Evolutionary conservation across 1,140 invertebrate species (phyloP).

Genomic region (Drosophila pseudoananassae): DNA sequence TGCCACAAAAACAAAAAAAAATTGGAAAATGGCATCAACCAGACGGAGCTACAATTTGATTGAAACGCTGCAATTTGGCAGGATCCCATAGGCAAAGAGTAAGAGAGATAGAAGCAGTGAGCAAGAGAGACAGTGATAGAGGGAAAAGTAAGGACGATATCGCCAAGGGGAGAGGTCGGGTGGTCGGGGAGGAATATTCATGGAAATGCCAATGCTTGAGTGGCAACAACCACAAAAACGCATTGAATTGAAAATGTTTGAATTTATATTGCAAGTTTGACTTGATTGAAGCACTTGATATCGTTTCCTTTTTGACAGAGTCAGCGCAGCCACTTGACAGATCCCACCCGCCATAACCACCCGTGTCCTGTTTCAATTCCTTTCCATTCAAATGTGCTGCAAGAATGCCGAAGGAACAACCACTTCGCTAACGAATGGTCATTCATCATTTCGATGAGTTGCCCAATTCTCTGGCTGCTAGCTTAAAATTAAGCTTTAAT

Average conservation of each 20-base stretch:
- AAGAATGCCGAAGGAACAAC: constrained; percentile 11
- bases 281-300: constrained; percentile 80
- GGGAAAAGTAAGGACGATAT: constrained; percentile 3
- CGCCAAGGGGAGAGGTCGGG: not conserved
- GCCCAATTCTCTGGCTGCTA: constrained; percentile 1
- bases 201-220: constrained; percentile 65
- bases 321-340: constrained; percentile 50
- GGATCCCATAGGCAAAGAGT: not conserved
- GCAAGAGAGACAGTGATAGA: not conserved
- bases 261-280: constrained; percentile 82
- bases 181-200: constrained; percentile 65
- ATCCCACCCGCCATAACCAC: not conserved
- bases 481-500: not conserved
- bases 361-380: not conserved
- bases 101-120: not conserved
- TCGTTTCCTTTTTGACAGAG: constrained; percentile 70
- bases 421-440: constrained; percentile 44
- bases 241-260: constrained; percentile 82
- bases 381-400: not conserved
- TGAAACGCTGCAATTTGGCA: constrained; percentile 63
- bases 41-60: constrained; percentile 66
- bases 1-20: constrained; percentile 50
- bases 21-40: constrained; percentile 24
- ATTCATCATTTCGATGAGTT: constrained; percentile 36
- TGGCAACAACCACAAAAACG: constrained; percentile 80